These are phyloP conservation scores for Myotis yumanensis DNA, from an alignment of 2,113 vertebrate genomes.

Conservation along the genomic window DNA sequence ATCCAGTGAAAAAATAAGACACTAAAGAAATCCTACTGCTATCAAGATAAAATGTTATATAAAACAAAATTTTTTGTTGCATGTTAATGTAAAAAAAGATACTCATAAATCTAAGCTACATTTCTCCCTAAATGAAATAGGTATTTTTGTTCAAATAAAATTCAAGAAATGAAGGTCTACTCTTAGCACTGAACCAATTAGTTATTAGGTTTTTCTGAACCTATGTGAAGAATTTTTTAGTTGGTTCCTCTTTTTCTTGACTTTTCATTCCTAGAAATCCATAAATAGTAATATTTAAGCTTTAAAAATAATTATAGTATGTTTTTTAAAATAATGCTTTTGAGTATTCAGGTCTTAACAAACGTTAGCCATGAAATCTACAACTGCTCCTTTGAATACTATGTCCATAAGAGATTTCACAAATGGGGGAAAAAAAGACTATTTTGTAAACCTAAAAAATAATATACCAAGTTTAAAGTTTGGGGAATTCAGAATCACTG, in stretches of 20 bases:
- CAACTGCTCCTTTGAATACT: slow-evolving; percentile 2
- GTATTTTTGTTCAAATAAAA: slow-evolving; percentile 47
- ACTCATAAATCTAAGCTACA: slow-evolving; percentile 10
- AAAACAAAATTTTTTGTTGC: slow-evolving; percentile 26
- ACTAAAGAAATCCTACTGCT: background rate
- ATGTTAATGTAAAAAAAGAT: slow-evolving; percentile 27
- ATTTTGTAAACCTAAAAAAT: background rate
- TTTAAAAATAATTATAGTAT: slow-evolving; percentile 8
- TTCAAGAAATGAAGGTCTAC: background rate
- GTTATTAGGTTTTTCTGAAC: slow-evolving; percentile 33
- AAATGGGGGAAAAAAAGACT: background rate
- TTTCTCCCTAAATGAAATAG: background rate
- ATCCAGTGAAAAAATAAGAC: background rate
- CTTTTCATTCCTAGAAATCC: slow-evolving; percentile 38
- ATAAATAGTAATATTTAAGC: background rate
- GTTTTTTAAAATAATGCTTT: slow-evolving; percentile 15
- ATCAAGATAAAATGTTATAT: background rate
- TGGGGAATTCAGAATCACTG: slow-evolving; percentile 21
- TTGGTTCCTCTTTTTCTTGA: slow-evolving; percentile 2
- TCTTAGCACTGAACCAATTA: slow-evolving; percentile 13
- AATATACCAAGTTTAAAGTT: background rate
- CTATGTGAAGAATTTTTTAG: background rate
- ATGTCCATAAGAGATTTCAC: background rate
- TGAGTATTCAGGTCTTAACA: slow-evolving; percentile 11
- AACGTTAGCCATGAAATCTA: slow-evolving; percentile 30